These are phyloP conservation scores for Dysidea cf. avara DNA, from an alignment of 37 sponge, comb jelly and placozoan genomes.

Conservation along the genomic window DNA sequence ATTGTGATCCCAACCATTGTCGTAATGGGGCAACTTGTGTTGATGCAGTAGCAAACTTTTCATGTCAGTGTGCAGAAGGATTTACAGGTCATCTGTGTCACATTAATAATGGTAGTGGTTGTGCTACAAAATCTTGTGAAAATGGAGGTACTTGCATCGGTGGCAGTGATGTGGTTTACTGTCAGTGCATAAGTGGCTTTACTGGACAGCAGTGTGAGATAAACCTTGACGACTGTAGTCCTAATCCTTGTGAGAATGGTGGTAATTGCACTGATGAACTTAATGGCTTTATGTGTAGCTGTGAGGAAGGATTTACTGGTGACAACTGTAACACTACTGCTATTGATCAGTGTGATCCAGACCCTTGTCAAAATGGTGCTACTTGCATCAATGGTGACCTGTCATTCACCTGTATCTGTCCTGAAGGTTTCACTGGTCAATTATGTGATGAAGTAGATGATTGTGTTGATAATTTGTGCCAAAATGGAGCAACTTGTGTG, in stretches of 20 bases:
- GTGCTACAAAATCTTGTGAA: background rate
- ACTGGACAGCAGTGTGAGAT: conserved; percentile 16
- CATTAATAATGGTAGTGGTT: conserved; percentile 22
- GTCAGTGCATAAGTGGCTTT: conserved; percentile 18
- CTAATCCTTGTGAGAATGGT: conserved; percentile 63
- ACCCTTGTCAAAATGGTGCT: conserved; percentile 51
- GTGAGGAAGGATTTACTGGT: conserved; percentile 58
- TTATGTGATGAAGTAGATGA: conserved; percentile 23
- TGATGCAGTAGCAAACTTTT: no score
- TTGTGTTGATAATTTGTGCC: conserved; percentile 1
- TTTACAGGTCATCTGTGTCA: no score
- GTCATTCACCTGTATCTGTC: conserved; percentile 55
- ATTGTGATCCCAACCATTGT: no score
- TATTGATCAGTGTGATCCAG: conserved; percentile 51
- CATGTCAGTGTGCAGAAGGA: no score
- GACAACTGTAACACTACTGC: conserved; percentile 43
- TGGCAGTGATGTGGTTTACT: no score
- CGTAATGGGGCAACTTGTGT: no score
- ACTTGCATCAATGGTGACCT: conserved; percentile 35
- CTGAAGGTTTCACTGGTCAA: conserved; percentile 50
- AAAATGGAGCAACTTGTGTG: conserved; percentile 44
- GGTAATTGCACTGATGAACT: conserved; percentile 28
- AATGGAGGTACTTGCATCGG: conserved; percentile 14
- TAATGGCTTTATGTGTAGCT: conserved; percentile 49
- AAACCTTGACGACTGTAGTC: conserved; percentile 23